Evolutionary conservation across 2,888 invertebrate genomes (phyloP).

Genomic region (Dugesia japonica): DNA sequence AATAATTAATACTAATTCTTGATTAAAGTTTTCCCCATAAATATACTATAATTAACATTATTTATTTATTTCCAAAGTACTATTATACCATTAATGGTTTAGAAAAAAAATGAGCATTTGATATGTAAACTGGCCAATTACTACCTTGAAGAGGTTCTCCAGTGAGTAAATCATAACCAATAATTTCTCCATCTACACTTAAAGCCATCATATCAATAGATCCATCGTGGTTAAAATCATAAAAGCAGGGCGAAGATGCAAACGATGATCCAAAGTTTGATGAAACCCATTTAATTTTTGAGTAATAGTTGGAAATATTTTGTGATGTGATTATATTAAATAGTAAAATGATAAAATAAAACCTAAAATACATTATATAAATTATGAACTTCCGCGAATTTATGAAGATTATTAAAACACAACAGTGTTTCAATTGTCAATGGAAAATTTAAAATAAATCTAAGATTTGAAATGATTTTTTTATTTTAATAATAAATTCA

Average conservation of each 20-base stretch:
- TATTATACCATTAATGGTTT: slow-evolving; percentile 3
- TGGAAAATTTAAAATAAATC: too few species aligned
- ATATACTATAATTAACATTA: background rate
- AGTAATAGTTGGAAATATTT: too few species aligned
- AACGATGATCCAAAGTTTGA: slow-evolving; percentile 22
- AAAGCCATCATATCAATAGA: background rate
- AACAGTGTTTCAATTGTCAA: too few species aligned
- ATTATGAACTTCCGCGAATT: too few species aligned
- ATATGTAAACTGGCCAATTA: slow-evolving; percentile 22
- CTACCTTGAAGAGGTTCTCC: background rate
- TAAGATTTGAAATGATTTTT: too few species aligned
- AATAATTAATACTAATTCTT: background rate
- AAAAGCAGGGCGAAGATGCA: background rate
- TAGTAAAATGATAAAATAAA: too few species aligned
- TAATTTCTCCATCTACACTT: slow-evolving; percentile 24
- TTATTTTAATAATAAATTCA: too few species aligned
- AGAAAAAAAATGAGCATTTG: slow-evolving; percentile 21
- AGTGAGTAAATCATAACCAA: background rate
- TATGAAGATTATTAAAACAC: too few species aligned
- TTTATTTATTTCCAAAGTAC: background rate
- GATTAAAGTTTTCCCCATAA: background rate
- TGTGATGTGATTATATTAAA: too few species aligned
- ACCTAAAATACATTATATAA: too few species aligned
- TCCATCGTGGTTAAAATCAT: slow-evolving; percentile 4
- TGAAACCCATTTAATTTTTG: slow-evolving; percentile 7